Conservation (phyloP, 1,140 invertebrate genomes). For the Gyrodactylus salaris region DNA sequence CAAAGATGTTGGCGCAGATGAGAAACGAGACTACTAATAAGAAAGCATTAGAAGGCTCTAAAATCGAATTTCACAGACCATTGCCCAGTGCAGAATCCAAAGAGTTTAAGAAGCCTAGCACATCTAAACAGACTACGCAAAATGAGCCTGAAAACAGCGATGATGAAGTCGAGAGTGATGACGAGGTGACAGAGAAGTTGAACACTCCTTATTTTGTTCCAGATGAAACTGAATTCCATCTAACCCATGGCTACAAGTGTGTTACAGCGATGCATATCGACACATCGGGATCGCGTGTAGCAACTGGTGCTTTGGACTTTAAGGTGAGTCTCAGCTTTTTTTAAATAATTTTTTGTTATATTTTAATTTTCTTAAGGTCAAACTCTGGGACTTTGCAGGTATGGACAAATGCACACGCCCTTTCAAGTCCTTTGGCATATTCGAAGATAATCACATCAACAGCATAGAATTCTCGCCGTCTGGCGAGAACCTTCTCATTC, state of each 20-base stretch:
- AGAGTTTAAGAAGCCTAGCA: no score
- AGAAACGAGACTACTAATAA: not conserved
- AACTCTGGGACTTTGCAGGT: not conserved
- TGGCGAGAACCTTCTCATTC: not conserved
- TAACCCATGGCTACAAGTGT: not conserved
- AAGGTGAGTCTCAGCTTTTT: no score
- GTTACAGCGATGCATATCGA: not conserved
- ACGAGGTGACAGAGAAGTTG: not conserved
- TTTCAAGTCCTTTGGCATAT: not conserved
- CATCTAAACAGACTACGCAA: not conserved
- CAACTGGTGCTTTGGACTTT: not conserved
- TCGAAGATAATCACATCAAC: not conserved
- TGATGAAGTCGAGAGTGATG: not conserved
- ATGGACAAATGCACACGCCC: not conserved
- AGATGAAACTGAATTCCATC: not conserved
- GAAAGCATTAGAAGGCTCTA: not conserved
- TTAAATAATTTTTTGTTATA: no score
- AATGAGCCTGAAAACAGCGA: not conserved
- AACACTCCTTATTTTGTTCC: not conserved
- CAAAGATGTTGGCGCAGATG: not conserved
- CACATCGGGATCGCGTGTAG: not conserved
- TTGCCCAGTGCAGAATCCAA: not conserved
- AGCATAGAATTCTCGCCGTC: not conserved
- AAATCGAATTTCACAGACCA: not conserved
- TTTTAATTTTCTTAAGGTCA: no score